Conservation (phyloP, 1,140 invertebrate species). For the Bicyclus anynana region DNA sequence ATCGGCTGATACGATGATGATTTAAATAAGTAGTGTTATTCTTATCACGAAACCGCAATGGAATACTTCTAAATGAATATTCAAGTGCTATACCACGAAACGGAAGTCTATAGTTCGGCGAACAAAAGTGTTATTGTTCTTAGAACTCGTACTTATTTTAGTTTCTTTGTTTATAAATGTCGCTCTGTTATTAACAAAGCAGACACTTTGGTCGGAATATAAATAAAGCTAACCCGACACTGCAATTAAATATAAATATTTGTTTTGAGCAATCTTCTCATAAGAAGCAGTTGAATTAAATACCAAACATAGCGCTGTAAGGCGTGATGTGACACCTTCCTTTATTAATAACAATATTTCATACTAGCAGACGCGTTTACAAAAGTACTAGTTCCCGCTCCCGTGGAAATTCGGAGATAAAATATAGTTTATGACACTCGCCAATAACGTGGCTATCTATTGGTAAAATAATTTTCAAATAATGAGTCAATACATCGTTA, state of each 20-base stretch:
- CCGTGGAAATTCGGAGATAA: too few species aligned
- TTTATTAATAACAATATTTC: too few species aligned
- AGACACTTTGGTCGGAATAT: not conserved
- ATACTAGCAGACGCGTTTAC: too few species aligned
- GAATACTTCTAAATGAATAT: not conserved
- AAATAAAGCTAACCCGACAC: not conserved
- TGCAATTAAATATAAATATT: not conserved
- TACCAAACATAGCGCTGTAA: too few species aligned
- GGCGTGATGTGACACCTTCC: too few species aligned
- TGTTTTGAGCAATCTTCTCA: not conserved
- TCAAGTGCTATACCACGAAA: constrained; percentile 4
- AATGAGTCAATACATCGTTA: too few species aligned
- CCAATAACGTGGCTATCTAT: too few species aligned
- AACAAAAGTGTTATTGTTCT: not conserved
- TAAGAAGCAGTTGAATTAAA: too few species aligned
- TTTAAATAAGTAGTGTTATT: not conserved
- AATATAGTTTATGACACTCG: too few species aligned
- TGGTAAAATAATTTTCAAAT: too few species aligned
- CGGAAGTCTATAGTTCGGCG: not conserved
- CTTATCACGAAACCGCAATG: not conserved
- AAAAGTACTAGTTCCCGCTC: too few species aligned
- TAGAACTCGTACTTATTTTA: not conserved
- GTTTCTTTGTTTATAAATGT: constrained; percentile 16
- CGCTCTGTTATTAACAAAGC: not conserved
- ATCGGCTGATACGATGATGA: too few species aligned